Conservation (phyloP, 1,140 invertebrate genomes). For the Maconellicoccus hirsutus region DNA sequence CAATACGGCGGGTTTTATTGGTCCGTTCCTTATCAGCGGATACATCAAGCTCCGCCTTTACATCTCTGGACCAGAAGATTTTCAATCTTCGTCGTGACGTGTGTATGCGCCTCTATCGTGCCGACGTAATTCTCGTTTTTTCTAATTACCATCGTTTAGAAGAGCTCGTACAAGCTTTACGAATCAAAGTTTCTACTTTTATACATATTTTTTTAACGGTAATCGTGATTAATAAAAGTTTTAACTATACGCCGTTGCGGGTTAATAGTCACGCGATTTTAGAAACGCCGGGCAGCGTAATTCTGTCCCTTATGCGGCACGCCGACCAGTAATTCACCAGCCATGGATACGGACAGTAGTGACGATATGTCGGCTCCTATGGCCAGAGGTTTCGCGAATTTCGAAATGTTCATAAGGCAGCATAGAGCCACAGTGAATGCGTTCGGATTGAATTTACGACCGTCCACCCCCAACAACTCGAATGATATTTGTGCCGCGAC, state of each 20-base stretch:
- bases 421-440: constrained; percentile 28
- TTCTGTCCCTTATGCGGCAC: background rate
- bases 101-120: background rate
- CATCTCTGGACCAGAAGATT: constrained; percentile 7
- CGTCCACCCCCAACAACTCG: background rate
- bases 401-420: constrained; percentile 27
- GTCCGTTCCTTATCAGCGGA: background rate
- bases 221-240: constrained; percentile 9
- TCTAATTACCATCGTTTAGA: background rate
- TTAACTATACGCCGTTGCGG: background rate
- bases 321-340: background rate
- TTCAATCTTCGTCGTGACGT: background rate
- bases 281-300: background rate
- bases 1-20: background rate
- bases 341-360: constrained; percentile 27
- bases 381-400: constrained; percentile 24
- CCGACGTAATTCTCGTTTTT: background rate
- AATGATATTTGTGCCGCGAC: background rate
- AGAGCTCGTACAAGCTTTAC: background rate
- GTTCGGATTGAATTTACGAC: constrained; percentile 20
- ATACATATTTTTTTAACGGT: background rate
- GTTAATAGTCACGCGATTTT: background rate
- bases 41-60: background rate
- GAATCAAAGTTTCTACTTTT: background rate
- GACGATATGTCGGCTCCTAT: constrained; percentile 19